A percentile compares a stretch with the other conserved stretches of the same genome.
These are phyloP conservation scores for Corythoichthys intestinalis DNA, from an alignment of 2,113 vertebrate genomes.

Conservation along the genomic window DNA sequence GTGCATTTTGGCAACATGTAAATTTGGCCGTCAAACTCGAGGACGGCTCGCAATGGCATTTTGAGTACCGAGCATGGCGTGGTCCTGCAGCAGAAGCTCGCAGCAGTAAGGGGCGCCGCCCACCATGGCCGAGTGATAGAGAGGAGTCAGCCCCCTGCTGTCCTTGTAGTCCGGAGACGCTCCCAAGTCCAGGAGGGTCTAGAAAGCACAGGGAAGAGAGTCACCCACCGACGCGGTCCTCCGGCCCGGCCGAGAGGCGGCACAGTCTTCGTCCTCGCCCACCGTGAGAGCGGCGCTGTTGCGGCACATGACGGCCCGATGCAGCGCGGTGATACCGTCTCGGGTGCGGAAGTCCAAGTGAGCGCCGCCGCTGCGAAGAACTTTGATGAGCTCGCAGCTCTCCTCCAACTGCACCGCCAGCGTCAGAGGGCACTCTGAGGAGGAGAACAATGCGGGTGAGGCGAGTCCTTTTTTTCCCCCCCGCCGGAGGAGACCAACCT, in stretches of 20 bases:
- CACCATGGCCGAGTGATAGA: slow-evolving; percentile 94
- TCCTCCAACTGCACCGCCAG: slow-evolving; percentile 87
- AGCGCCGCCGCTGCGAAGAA: slow-evolving; percentile 83
- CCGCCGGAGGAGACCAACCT: slow-evolving; percentile 44
- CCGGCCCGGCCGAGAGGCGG: no score
- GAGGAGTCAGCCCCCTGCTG: slow-evolving; percentile 88
- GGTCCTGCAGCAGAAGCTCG: slow-evolving; percentile 89
- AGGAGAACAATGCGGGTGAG: no score
- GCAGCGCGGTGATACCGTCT: slow-evolving; percentile 89
- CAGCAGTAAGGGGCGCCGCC: slow-evolving; percentile 95
- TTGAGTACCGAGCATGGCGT: slow-evolving; percentile 79
- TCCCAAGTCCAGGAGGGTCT: slow-evolving; percentile 91
- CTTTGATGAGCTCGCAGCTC: slow-evolving; percentile 83
- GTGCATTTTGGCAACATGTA: no score
- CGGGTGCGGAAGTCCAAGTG: slow-evolving; percentile 93
- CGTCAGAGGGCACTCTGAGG: slow-evolving; percentile 89
- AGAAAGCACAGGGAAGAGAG: slow-evolving; percentile 6
- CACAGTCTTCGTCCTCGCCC: slow-evolving; percentile 21
- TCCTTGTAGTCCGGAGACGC: slow-evolving; percentile 96
- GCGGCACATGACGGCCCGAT: slow-evolving; percentile 81
- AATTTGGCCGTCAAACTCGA: no score
- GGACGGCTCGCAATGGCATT: background rate
- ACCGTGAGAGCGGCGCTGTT: slow-evolving; percentile 73
- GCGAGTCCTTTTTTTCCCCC: no score
- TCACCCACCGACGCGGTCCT: background rate